These are phyloP conservation scores for Acleris emargana DNA, from an alignment of 2,888 invertebrate genomes.

Conservation along the genomic window DNA sequence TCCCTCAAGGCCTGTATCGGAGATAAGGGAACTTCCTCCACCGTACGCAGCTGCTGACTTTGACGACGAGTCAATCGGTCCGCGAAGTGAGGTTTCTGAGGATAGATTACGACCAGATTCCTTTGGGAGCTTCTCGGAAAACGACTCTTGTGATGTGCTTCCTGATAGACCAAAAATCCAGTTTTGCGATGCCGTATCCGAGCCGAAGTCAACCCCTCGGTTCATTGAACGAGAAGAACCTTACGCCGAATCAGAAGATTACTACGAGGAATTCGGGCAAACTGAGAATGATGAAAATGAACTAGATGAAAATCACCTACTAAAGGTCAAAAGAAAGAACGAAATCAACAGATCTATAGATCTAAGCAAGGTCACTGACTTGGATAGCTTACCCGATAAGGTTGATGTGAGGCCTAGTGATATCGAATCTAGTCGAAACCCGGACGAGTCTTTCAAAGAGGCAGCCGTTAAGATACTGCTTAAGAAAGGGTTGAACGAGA, in stretches of 20 bases:
- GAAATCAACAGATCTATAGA: conserved; percentile 76
- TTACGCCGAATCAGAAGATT: conserved; percentile 74
- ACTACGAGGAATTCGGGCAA: conserved; percentile 64
- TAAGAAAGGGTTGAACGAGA: conserved; percentile 57
- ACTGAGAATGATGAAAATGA: conserved; percentile 75
- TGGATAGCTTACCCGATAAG: conserved; percentile 51
- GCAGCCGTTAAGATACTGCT: conserved; percentile 73
- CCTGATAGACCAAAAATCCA: conserved; percentile 63
- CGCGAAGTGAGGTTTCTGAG: conserved; percentile 76
- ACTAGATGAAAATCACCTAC: conserved; percentile 68
- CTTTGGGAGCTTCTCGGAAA: conserved; percentile 78
- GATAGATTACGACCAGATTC: conserved; percentile 76
- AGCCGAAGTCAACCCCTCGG: conserved; percentile 72
- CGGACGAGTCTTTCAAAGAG: conserved; percentile 70
- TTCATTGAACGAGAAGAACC: conserved; percentile 79
- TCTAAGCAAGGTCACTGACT: conserved; percentile 57
- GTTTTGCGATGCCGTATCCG: conserved; percentile 74
- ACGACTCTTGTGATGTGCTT: conserved; percentile 75
- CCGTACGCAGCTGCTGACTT: conserved; percentile 78
- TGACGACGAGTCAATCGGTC: conserved; percentile 77
- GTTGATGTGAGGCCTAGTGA: conserved; percentile 65
- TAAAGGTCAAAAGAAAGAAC: conserved; percentile 77
- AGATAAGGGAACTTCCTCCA: conserved; percentile 83
- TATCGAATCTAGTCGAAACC: conserved; percentile 64
- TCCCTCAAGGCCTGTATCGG: conserved; percentile 81